A percentile compares a stretch with the other conserved stretches of the same genome.
These are phyloP conservation scores for Eretmochelys imbricata DNA, from an alignment of 2,113 vertebrate genomes.

Conservation along the genomic window DNA sequence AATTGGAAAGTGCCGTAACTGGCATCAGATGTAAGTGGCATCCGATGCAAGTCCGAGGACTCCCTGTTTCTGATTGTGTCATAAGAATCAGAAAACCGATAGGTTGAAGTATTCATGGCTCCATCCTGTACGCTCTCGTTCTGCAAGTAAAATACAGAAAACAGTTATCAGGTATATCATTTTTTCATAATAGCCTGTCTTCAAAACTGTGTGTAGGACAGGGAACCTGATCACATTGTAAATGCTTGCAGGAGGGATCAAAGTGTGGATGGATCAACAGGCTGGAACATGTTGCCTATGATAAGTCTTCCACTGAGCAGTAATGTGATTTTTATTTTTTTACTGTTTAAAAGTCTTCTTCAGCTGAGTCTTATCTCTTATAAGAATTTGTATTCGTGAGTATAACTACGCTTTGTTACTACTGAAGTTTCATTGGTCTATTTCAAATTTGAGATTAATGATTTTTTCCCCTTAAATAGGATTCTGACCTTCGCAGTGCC, in stretches of 20 bases:
- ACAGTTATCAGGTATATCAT: neutral
- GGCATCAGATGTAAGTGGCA: too few relatives aligned
- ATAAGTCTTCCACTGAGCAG: neutral
- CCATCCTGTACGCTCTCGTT: neutral
- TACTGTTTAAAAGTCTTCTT: neutral
- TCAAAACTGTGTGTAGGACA: neutral
- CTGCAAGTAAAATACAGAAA: neutral
- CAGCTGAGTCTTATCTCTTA: neutral
- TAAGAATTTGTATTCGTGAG: neutral
- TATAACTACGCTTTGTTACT: neutral
- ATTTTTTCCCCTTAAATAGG: slow-evolving; percentile 77
- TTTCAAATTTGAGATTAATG: neutral
- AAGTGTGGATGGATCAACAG: neutral
- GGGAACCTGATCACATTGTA: neutral
- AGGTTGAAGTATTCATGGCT: neutral
- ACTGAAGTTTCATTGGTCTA: neutral
- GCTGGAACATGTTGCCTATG: neutral
- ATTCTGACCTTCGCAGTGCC: slow-evolving; percentile 96
- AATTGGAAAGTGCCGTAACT: too few relatives aligned
- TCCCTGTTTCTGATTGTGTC: neutral
- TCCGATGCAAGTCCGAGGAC: too few relatives aligned
- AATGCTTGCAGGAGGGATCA: neutral
- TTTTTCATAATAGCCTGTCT: neutral
- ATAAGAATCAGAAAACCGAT: neutral
- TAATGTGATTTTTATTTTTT: neutral